Evolutionary conservation across 2,888 invertebrate species (phyloP), one percentile per base, ranked within the genome.

Genomic region (Chydorus sphaericus): DNA sequence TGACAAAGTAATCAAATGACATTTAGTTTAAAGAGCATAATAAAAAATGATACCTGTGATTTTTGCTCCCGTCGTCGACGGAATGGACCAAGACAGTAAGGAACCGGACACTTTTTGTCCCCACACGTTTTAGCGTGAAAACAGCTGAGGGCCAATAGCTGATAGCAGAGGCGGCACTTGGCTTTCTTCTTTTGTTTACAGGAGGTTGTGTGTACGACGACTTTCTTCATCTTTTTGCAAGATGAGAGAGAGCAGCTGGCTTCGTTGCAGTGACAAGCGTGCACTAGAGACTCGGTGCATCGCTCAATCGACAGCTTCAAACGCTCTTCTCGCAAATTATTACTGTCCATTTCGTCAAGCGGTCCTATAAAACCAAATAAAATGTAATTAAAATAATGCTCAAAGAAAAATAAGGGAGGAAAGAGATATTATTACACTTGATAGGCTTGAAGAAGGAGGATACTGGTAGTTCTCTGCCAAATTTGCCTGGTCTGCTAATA

Each of bases 171-270:
- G 1, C 93, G 92, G 72, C 98, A 98, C 61, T 90, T 93, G 64
- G 93, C 92, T 69, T 92, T 91, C 61, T 85, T 91, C 75, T 92
- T 92, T 61, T 89, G 76, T 72, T 94, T 93, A 79, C 98, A 99
- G 65, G 83, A 80, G 62, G 63, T 94, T 23, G 97, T 94, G 72
- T 99, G 98, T 60, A 85, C 83, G n/a, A 98, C 93, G 37, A 98
- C 94, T 56, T 93, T 81, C 74, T 97, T 98, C 97, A 99, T 98
- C 79, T 96, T 97, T 74, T 91, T 88, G 73, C 98, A 99, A 65
- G 93, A 92, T 23, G 92, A 89, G 64, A 94, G 75, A 59, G 94
- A 82, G 73, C 98, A 99, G 75, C 99, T 98, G 61, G 97, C 97
- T 74, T 98, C 97, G 68, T 94, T 81, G 70, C 96, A 96, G 70